Percentiles rank a stretch among this genome's conserved stretches.
Evolutionary conservation across 2,888 invertebrate species (phyloP).

Genomic region (Thera britannica): DNA sequence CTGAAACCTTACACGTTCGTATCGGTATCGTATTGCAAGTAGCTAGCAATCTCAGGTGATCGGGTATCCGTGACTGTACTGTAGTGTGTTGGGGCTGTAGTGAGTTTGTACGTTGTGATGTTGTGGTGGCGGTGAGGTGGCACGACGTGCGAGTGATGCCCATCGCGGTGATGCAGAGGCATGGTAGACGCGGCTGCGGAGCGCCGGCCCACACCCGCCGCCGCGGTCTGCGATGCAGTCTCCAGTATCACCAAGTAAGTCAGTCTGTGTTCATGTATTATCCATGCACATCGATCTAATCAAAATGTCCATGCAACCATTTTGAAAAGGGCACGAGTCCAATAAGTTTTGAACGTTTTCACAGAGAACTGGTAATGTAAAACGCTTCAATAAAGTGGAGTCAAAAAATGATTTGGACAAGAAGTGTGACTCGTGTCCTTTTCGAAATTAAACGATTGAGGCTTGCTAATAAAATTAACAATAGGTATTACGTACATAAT

Average conservation of each 20-base stretch:
- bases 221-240: conserved; percentile 70
- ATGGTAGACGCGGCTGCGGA: conserved; percentile 84
- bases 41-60: conserved; percentile 54
- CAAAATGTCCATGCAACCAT: too few species aligned
- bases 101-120: conserved; percentile 52
- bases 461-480: too few species aligned
- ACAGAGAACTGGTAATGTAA: too few species aligned
- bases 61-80: conserved; percentile 58
- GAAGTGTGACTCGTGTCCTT: too few species aligned
- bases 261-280: not conserved
- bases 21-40: conserved; percentile 44
- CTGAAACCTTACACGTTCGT: conserved; percentile 43
- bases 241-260: conserved; percentile 80
- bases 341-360: too few species aligned
- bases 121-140: conserved; percentile 66
- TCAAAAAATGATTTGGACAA: too few species aligned
- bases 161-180: conserved; percentile 82
- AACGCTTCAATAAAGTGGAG: too few species aligned
- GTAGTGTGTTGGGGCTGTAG: conserved; percentile 50
- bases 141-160: conserved; percentile 63
- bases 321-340: too few species aligned
- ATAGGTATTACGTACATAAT: too few species aligned
- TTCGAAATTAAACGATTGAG: not conserved
- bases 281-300: not conserved
- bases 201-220: conserved; percentile 78